Percentiles rank a stretch among this genome's conserved stretches.
Conservation (phyloP, 1,140 invertebrate species). For the Pinna nobilis region DNA sequence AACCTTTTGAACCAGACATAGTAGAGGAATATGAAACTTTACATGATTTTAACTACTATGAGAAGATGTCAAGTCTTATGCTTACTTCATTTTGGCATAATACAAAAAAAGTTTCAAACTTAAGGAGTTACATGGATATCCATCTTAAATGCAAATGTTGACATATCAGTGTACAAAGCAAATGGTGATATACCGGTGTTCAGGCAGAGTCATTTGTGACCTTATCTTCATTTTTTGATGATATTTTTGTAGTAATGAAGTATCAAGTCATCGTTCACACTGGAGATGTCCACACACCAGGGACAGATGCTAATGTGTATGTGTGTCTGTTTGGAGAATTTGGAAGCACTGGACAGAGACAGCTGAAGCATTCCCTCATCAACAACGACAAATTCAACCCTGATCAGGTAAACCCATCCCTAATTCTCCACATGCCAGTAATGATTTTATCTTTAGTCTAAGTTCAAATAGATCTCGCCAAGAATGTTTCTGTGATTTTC, state of each 20-base stretch:
- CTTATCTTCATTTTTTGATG: background rate
- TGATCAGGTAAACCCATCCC: conserved; percentile 49
- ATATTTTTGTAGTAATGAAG: conserved; percentile 56
- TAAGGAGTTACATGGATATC: too few relatives aligned
- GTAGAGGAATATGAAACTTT: too few relatives aligned
- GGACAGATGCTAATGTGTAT: conserved; percentile 60
- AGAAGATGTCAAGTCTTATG: too few relatives aligned
- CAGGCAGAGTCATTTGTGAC: too few relatives aligned
- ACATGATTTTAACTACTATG: too few relatives aligned
- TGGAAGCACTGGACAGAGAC: conserved; percentile 60
- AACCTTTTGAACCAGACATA: too few relatives aligned
- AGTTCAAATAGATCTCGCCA: background rate
- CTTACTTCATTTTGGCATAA: too few relatives aligned
- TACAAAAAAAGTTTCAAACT: too few relatives aligned
- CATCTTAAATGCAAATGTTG: too few relatives aligned
- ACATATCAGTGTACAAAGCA: too few relatives aligned
- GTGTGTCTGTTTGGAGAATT: conserved; percentile 61
- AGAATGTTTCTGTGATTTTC: background rate
- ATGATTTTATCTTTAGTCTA: background rate
- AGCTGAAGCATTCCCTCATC: conserved; percentile 54
- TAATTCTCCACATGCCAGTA: background rate
- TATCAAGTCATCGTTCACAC: conserved; percentile 67
- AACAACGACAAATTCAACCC: conserved; percentile 58
- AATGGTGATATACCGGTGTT: too few relatives aligned
- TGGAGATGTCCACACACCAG: conserved; percentile 59